A percentile compares a stretch with the other conserved stretches of the same genome.
Evolutionary conservation across 2,888 invertebrate genomes (phyloP).

Genomic region (Corythucha ciliata): DNA sequence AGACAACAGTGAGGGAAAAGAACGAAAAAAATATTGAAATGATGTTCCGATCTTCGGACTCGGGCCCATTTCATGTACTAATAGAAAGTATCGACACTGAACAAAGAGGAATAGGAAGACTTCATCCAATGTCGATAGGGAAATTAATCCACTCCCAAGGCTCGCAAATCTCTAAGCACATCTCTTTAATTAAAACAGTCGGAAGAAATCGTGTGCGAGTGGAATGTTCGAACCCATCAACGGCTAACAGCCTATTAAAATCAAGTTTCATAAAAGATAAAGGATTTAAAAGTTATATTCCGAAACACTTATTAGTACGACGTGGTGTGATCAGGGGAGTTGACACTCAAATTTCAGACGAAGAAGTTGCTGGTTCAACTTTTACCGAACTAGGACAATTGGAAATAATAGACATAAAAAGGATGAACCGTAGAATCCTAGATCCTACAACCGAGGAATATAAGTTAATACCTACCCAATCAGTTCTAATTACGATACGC

Average conservation of each 20-base stretch:
- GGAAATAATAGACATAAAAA: too few relatives aligned
- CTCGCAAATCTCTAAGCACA: not conserved
- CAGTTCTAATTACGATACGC: too few relatives aligned
- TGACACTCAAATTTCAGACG: not conserved
- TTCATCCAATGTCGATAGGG: conserved; percentile 8
- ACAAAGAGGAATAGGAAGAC: not conserved
- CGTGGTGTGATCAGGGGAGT: conserved; percentile 4
- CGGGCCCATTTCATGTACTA: not conserved
- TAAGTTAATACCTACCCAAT: too few relatives aligned
- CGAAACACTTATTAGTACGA: not conserved
- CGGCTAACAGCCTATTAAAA: conserved; percentile 3
- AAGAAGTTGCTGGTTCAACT: too few relatives aligned
- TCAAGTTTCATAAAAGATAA: not conserved
- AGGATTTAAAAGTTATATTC: conserved; percentile 10
- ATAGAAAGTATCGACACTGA: conserved; percentile 2
- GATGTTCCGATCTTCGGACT: too few relatives aligned
- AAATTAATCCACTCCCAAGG: conserved; percentile 2
- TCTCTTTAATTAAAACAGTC: not conserved
- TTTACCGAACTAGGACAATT: too few relatives aligned
- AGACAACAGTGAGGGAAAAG: too few relatives aligned
- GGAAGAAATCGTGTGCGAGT: not conserved
- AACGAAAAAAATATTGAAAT: too few relatives aligned
- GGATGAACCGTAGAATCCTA: too few relatives aligned
- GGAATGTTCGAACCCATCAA: not conserved
- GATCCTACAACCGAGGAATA: too few relatives aligned